Percentiles rank a stretch among this genome's conserved stretches.
phyloP scores from a whole-genome alignment of 2,797 vertebrate genomes.

The Liasis olivaceus region DNA sequence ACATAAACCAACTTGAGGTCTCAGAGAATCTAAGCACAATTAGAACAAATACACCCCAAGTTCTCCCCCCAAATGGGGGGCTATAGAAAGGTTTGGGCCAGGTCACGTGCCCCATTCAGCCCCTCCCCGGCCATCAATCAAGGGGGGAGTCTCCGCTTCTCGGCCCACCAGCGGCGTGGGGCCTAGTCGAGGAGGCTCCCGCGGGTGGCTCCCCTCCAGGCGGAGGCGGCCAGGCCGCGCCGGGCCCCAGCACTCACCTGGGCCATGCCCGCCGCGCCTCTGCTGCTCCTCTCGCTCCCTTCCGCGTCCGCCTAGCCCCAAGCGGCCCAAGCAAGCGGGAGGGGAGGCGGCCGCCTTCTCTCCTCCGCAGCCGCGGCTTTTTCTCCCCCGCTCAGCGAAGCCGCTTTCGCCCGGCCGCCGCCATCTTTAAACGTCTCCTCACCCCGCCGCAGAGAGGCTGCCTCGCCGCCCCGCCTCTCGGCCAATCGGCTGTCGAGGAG shows the following conservation, averaged over 20 bases:
- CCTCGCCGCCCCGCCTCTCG: rapidly evolving
- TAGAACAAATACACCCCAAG: not conserved
- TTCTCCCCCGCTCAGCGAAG: constrained; percentile 3
- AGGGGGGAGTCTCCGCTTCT: not conserved
- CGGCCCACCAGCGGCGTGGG: not conserved
- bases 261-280: constrained; percentile 47
- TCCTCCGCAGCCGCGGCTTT: not conserved
- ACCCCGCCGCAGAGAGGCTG: not conserved
- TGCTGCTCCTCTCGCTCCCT: not conserved
- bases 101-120: not conserved
- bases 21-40: not conserved
- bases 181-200: not conserved
- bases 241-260: constrained; percentile 55
- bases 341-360: rapidly evolving
- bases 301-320: not conserved
- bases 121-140: not conserved
- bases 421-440: constrained; percentile 66
- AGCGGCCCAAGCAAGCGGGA: not conserved
- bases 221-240: not conserved
- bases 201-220: not conserved
- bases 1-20: not conserved
- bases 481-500: not conserved
- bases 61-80: not conserved
- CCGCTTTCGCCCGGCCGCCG: constrained; percentile 7
- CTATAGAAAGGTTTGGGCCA: not conserved